Evolutionary conservation across 2,888 invertebrate species (phyloP).

Genomic region (Papilio elwesi): DNA sequence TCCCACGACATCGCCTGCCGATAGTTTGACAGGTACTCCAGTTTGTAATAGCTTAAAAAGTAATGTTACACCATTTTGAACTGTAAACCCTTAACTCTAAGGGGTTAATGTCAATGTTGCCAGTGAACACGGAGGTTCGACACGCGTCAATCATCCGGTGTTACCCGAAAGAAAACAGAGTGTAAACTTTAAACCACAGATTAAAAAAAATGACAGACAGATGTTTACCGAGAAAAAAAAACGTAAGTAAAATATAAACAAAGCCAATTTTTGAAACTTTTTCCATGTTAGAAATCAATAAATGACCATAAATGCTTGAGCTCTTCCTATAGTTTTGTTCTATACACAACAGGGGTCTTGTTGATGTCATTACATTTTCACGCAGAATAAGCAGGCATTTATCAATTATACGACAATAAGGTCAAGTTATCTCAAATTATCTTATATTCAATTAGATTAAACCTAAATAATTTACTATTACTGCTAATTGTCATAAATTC

Average conservation of each 20-base stretch:
- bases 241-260: not conserved
- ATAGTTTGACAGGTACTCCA: conserved; percentile 56
- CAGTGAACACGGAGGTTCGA: conserved; percentile 41
- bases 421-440: conserved; percentile 24
- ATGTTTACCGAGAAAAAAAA: not conserved
- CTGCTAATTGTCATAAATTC: conserved; percentile 29
- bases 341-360: not conserved
- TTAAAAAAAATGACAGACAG: conserved; percentile 9
- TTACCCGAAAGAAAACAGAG: conserved; percentile 31
- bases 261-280: too few species aligned
- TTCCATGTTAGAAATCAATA: too few species aligned
- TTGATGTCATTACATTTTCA: not conserved
- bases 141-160: conserved; percentile 65
- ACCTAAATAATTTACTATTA: conserved; percentile 25
- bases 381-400: not conserved
- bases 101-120: conserved; percentile 1
- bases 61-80: conserved; percentile 45
- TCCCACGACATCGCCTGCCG: conserved; percentile 76
- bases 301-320: too few species aligned
- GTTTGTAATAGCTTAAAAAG: conserved; percentile 46
- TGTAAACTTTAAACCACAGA: conserved; percentile 21
- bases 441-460: conserved; percentile 15
- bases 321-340: too few species aligned
- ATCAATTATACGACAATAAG: conserved; percentile 15
- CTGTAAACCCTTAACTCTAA: conserved; percentile 47